A percentile compares a stretch with the other conserved stretches of the same genome.
Evolutionary conservation across 2,113 vertebrate species (phyloP).

Genomic region (Nycticebus coucang): DNA sequence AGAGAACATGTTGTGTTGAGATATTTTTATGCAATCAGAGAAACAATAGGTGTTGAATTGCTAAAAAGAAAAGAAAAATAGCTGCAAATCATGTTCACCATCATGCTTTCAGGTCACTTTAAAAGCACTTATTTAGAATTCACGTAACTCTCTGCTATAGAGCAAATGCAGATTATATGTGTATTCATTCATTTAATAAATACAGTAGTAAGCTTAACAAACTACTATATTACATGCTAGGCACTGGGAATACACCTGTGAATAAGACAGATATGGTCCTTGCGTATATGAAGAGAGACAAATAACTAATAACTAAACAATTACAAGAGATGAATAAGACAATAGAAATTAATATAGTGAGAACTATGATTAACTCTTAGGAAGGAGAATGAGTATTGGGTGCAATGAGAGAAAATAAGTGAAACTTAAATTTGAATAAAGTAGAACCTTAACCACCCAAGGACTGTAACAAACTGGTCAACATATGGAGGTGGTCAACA

Average conservation of each 20-base stretch:
- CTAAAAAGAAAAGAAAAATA: background rate
- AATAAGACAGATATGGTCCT: background rate
- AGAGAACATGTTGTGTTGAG: background rate
- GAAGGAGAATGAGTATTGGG: background rate
- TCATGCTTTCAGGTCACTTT: background rate
- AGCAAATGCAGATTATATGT: background rate
- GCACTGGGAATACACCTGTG: background rate
- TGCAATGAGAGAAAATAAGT: background rate
- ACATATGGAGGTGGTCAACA: too few species aligned
- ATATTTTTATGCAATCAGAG: background rate
- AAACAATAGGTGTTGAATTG: background rate
- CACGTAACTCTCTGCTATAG: background rate
- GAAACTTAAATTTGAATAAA: background rate
- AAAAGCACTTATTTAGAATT: background rate
- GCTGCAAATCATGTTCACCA: background rate
- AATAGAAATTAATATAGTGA: background rate
- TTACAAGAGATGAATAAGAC: background rate
- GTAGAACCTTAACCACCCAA: too few species aligned
- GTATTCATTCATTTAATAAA: constrained; percentile 8
- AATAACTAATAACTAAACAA: background rate
- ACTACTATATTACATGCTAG: background rate
- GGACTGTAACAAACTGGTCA: too few species aligned
- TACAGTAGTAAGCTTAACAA: background rate
- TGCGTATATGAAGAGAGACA: background rate
- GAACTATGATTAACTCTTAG: background rate